phyloP scores from a whole-genome alignment of 1,140 invertebrate species.

The Myzus persicae region DNA sequence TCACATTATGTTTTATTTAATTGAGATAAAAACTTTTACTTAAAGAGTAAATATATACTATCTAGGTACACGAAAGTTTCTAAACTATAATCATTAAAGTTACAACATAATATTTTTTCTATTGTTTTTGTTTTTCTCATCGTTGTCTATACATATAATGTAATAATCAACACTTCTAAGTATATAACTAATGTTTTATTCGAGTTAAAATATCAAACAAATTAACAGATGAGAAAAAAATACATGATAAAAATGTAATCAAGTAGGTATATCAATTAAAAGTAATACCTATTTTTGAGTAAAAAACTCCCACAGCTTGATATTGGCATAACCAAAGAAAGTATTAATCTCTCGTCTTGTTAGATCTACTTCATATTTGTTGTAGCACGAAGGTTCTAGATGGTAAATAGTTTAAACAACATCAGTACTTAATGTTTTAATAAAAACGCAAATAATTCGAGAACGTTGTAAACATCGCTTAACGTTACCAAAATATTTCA shows the following conservation, averaged over 20 bases:
- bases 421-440: neutral
- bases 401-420: neutral
- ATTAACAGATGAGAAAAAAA: neutral
- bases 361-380: neutral
- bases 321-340: neutral
- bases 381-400: neutral
- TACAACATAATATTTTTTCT: neutral
- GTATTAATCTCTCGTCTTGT: neutral
- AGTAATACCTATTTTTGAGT: neutral
- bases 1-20: neutral
- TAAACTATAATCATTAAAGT: neutral
- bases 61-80: neutral
- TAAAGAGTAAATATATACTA: neutral
- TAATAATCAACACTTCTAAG: neutral
- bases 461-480: neutral
- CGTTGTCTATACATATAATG: neutral
- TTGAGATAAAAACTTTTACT: neutral
- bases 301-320: neutral
- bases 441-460: neutral
- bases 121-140: slow-evolving; percentile 27
- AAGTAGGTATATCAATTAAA: neutral
- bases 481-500: neutral
- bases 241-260: neutral
- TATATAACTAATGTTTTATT: neutral
- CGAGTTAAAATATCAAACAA: neutral